A percentile compares a stretch with the other conserved stretches of the same genome.
Conservation (phyloP, 2,113 vertebrate species). For the Tringa solitaria region DNA sequence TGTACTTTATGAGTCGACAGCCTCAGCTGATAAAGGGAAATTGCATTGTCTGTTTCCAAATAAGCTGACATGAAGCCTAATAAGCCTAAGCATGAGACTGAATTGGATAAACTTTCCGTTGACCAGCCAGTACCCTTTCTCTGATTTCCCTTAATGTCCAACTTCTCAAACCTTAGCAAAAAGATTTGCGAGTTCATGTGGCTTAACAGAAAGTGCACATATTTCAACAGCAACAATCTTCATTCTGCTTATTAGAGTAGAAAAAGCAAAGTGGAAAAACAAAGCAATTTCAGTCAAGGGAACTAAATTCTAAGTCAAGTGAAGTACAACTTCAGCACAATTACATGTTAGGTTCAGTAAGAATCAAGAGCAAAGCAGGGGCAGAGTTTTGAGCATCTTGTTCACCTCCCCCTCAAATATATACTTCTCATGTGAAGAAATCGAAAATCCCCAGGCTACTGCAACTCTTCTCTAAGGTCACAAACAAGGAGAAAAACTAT, state of each 20-base stretch:
- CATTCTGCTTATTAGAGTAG: neutral
- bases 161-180: neutral
- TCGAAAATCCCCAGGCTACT: neutral
- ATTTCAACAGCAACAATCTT: neutral
- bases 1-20: neutral
- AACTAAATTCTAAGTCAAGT: neutral
- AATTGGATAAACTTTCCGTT: slow-evolving; percentile 28
- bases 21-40: neutral
- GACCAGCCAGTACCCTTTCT: neutral
- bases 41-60: neutral
- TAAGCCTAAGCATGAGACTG: neutral
- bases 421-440: neutral
- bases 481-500: neutral
- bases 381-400: neutral
- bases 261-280: neutral
- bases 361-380: neutral
- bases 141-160: neutral
- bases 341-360: neutral
- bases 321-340: slow-evolving; percentile 15
- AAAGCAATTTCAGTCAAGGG: neutral
- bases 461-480: neutral
- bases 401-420: neutral
- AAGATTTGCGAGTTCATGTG: neutral
- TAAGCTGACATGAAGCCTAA: neutral
- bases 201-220: neutral